A percentile compares a stretch with the other conserved stretches of the same genome.
phyloP scores from a whole-genome alignment of 2,797 vertebrate genomes.

The Rhincodon typus region DNA sequence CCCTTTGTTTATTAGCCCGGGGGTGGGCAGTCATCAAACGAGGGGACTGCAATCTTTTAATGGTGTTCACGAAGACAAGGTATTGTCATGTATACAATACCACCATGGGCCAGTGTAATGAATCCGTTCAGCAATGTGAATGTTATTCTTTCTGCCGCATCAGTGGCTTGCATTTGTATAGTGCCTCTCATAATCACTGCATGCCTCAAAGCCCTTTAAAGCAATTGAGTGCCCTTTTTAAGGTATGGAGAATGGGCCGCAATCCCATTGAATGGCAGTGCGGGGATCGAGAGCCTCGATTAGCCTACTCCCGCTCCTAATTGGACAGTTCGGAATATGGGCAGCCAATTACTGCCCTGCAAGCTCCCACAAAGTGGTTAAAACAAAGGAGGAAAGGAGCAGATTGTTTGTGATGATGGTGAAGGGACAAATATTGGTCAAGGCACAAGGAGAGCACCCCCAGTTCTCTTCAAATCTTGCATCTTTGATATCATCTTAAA shows the following conservation, averaged over 20 bases:
- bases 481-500: neutral
- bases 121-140: constrained; percentile 75
- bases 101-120: constrained; percentile 68
- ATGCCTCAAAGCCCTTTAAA: too few relatives aligned
- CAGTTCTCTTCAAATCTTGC: neutral
- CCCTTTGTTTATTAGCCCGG: constrained; percentile 65
- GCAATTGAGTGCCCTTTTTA: neutral
- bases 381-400: neutral
- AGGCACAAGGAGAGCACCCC: neutral
- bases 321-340: too few relatives aligned
- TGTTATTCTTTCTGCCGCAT: too few relatives aligned
- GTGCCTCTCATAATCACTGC: too few relatives aligned
- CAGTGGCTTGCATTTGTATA: neutral
- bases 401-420: neutral
- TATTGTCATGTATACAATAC: constrained; percentile 81
- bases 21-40: constrained; percentile 60
- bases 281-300: too few relatives aligned
- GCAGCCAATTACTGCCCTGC: neutral
- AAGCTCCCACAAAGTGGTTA: neutral
- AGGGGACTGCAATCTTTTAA: constrained; percentile 53
- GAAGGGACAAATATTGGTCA: neutral
- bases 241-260: neutral
- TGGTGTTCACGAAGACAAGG: constrained; percentile 71
- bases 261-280: too few relatives aligned
- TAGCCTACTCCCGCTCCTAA: too few relatives aligned